Conservation (phyloP, 2,113 vertebrate species). For the Ictalurus punctatus region DNA sequence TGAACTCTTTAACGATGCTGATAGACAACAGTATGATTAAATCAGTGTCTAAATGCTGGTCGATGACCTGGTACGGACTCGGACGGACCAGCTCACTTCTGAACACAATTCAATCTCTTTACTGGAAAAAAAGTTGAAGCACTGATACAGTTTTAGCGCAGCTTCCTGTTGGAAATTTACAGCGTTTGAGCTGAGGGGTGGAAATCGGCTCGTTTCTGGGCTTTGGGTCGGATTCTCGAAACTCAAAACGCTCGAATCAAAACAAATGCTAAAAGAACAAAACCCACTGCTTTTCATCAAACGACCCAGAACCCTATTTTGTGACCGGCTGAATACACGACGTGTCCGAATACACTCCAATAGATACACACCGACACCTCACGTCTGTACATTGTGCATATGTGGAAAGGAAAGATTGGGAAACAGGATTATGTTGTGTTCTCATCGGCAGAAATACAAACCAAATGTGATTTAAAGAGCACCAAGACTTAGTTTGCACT, state of each 20-base stretch:
- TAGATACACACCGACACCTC: conserved; percentile 3
- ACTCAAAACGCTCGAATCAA: neutral
- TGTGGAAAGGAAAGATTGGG: neutral
- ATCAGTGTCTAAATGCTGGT: neutral
- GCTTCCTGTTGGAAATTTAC: neutral
- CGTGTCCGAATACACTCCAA: conserved; percentile 6
- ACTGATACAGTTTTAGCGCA: neutral
- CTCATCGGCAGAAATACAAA: conserved; percentile 15
- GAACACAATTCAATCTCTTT: neutral
- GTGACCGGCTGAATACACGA: neutral
- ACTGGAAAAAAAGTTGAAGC: neutral
- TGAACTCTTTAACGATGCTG: neutral
- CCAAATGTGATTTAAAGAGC: conserved; percentile 20
- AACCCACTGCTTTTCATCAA: neutral
- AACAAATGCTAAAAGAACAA: neutral
- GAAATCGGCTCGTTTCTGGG: neutral
- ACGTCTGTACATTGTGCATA: conserved; percentile 26
- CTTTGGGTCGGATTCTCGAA: neutral
- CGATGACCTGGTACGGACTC: neutral
- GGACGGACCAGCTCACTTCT: neutral
- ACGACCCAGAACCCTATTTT: neutral
- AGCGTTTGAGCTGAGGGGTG: neutral
- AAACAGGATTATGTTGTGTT: conserved; percentile 15
- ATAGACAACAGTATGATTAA: neutral
- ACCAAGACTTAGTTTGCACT: conserved; percentile 28